Percentiles rank a stretch among this genome's conserved stretches.
phyloP scores from a whole-genome alignment of 2,797 vertebrate genomes.

The Furcifer pardalis region DNA sequence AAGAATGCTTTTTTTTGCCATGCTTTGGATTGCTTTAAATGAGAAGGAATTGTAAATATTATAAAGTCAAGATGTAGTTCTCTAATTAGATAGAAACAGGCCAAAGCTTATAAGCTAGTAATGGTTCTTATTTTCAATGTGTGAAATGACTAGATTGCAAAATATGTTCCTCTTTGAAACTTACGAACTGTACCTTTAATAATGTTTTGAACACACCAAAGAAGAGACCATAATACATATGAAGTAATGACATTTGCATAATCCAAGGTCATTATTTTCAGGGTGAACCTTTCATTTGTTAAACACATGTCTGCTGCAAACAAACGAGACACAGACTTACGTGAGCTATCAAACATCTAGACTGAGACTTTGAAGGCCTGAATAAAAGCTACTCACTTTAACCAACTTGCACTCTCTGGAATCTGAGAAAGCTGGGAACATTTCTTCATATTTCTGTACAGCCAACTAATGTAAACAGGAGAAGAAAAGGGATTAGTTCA shows the following conservation, averaged over 20 bases:
- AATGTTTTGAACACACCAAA: background rate
- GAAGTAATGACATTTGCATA: no score
- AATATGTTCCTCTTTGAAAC: no score
- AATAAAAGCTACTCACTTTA: constrained; percentile 76
- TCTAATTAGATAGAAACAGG: no score
- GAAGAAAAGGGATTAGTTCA: no score
- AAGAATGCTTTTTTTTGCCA: no score
- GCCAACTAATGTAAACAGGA: constrained; percentile 70
- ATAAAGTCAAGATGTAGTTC: no score
- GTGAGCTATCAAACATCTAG: accelerated
- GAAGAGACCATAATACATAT: background rate
- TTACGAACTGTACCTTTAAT: no score
- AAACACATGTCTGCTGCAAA: background rate
- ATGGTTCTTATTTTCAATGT: no score
- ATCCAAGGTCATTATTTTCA: background rate
- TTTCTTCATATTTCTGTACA: constrained; percentile 84
- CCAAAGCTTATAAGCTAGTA: no score
- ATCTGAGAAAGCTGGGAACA: constrained; percentile 90
- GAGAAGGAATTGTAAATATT: no score
- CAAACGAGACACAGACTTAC: background rate
- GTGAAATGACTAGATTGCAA: no score
- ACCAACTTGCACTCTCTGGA: constrained; percentile 85
- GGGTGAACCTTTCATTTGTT: background rate
- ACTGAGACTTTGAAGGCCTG: background rate
- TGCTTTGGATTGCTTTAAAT: no score